Evolutionary conservation across 2,888 invertebrate genomes (phyloP).

Genomic region (Apotomis turbidana): DNA sequence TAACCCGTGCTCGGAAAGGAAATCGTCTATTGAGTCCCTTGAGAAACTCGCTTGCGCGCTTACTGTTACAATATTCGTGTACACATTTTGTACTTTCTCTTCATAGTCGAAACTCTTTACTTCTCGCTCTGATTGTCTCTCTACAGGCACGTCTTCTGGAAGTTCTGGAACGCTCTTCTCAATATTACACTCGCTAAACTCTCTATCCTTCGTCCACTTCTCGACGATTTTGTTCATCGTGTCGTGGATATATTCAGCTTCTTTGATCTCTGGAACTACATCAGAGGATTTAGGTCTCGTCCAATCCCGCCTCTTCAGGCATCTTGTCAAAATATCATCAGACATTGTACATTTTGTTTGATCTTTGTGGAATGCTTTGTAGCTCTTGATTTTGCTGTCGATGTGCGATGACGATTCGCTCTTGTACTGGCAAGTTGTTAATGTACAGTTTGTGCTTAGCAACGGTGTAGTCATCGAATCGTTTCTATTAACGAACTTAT

Average conservation of each 20-base stretch:
- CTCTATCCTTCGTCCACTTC: not conserved
- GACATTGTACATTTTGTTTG: conserved; percentile 64
- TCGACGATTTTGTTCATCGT: not conserved
- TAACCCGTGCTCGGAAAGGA: conserved; percentile 65
- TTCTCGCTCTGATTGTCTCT: not conserved
- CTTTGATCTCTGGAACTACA: conserved; percentile 1
- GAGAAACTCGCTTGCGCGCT: conserved; percentile 69
- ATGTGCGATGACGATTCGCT: conserved; percentile 64
- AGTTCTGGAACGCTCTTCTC: not conserved
- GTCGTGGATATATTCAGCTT: not conserved
- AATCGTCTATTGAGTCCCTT: conserved; percentile 73
- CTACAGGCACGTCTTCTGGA: not conserved
- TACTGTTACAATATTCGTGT: conserved; percentile 52
- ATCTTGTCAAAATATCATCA: conserved; percentile 75
- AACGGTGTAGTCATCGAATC: conserved; percentile 73
- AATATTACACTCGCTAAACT: too few relatives aligned
- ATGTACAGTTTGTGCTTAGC: conserved; percentile 68
- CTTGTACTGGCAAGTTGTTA: conserved; percentile 63
- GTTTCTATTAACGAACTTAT: conserved; percentile 66
- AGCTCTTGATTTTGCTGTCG: conserved; percentile 69
- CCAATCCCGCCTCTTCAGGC: conserved; percentile 72
- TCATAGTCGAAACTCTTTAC: conserved; percentile 61
- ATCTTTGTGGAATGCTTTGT: conserved; percentile 71
- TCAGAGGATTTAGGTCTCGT: conserved; percentile 47
- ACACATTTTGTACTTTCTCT: conserved; percentile 30